phyloP scores from a whole-genome alignment of 2,113 vertebrate genomes.

The Capricornis sumatraensis region DNA sequence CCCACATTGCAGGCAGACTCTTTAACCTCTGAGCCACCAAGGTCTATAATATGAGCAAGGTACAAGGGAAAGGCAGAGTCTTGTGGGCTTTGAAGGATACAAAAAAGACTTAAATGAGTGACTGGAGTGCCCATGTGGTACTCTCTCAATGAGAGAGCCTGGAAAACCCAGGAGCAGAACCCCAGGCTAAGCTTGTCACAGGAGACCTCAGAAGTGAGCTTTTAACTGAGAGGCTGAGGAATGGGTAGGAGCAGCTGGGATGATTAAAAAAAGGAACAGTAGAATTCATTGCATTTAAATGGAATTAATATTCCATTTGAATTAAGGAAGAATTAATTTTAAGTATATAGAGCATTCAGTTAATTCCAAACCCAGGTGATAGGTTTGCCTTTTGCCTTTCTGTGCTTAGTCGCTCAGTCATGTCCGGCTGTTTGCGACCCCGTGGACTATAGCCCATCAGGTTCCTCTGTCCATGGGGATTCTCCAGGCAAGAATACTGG shows the following conservation, averaged over 20 bases:
- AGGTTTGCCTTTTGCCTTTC: neutral
- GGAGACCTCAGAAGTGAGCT: neutral
- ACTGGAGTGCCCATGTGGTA: rapidly evolving
- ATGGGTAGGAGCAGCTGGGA: neutral
- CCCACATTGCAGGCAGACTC: too few species aligned
- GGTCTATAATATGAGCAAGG: neutral
- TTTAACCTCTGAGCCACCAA: too few species aligned
- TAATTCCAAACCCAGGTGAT: neutral
- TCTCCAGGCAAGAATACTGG: neutral
- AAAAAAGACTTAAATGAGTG: neutral
- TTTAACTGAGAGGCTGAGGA: too few species aligned
- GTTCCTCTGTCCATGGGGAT: neutral
- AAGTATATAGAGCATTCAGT: neutral
- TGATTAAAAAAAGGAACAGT: neutral
- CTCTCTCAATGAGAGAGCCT: neutral
- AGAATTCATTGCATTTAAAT: neutral
- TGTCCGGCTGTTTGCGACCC: neutral
- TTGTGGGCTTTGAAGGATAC: neutral
- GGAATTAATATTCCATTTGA: neutral
- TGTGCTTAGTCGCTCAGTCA: neutral
- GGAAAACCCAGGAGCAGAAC: neutral
- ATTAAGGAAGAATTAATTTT: neutral
- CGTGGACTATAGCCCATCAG: neutral
- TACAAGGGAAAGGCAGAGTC: neutral
- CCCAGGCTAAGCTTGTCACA: too few species aligned